Evolutionary conservation across 2,113 vertebrate species (phyloP), one percentile per base, ranked within the genome.

Genomic region (Lethenteron camtschaticum): DNA sequence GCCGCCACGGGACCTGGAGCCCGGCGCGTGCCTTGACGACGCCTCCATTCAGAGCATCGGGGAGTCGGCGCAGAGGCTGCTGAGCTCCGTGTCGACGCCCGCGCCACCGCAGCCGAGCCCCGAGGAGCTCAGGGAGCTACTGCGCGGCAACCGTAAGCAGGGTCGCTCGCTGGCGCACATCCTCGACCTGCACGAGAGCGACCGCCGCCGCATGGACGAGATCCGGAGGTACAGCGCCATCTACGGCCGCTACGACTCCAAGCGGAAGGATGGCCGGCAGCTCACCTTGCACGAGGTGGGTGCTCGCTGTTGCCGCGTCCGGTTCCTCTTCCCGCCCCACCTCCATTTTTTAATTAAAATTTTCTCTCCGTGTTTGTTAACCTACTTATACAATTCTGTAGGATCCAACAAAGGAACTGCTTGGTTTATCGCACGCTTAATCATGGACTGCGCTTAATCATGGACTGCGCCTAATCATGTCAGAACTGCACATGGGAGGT

Each of bases 161-260:
- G 88, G 88, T 4, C 87, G 90, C 75, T 82, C 87, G 0, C 85
- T 97, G 72, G 90, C 88, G 2, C 92, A 95, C 78, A 89, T 96
- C 76, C 95, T 95, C 78, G 86, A 86, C 73, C 84, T 92, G 83
- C 85, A 81, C 14, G 81, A 87, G 1, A 82, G 83, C 0, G 86
- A 92, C 73, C 81, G 78, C 12, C 84, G 81, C 74, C 91, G 90
- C 73, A 89, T 92, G 73, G 88, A 94, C 70, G 90, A 95, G 79
- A 92, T 92, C 77, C 82, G 89, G 11, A 88, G 90, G 72, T 91
- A 92, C 81, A 95, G 91, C 58, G 84, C 89, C 18, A 96, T 96
- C 76, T 95, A 95, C 0, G 90, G 91, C 57, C 87, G 91, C 1
- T 88, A 90, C 6, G 90, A 96, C 76, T 88, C 87, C 14, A 90